Conservation (phyloP, 35 echinoderm and acorn worm genomes). For the Amphiura filiformis region DNA sequence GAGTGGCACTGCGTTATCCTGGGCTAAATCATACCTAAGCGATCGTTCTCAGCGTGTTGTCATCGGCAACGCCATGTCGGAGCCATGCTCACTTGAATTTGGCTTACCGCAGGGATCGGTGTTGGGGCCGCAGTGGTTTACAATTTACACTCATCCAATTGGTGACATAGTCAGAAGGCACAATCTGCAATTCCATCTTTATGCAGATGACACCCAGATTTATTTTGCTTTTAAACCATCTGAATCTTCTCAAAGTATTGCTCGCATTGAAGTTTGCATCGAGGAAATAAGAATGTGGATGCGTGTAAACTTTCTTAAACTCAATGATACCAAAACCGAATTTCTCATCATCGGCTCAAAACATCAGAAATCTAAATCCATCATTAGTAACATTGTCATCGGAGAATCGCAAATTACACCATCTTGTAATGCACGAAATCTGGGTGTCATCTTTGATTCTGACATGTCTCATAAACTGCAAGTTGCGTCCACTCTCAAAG, state of each 20-base stretch:
- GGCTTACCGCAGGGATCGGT: constrained; percentile 26
- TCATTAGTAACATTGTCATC: background rate
- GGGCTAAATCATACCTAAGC: constrained; percentile 33
- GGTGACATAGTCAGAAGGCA: background rate
- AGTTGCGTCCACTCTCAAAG: background rate
- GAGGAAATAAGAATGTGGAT: too few species aligned
- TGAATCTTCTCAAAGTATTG: too few species aligned
- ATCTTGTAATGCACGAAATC: background rate
- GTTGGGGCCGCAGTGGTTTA: constrained; percentile 20
- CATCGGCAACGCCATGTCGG: background rate
- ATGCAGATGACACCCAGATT: constrained; percentile 1
- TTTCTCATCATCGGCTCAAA: constrained; percentile 37
- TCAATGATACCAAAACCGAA: constrained; percentile 56
- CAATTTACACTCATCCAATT: constrained; percentile 4
- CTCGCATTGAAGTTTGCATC: too few species aligned
- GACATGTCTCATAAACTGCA: background rate
- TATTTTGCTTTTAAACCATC: background rate
- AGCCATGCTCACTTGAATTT: background rate
- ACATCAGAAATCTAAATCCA: background rate
- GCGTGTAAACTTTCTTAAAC: constrained; percentile 45
- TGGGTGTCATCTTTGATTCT: constrained; percentile 17
- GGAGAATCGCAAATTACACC: constrained; percentile 14
- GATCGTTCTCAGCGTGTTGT: background rate
- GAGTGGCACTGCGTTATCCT: constrained; percentile 5
- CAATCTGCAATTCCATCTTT: background rate